Evolutionary conservation across 2,113 vertebrate genomes (phyloP).

Genomic region (Candoia aspera): DNA sequence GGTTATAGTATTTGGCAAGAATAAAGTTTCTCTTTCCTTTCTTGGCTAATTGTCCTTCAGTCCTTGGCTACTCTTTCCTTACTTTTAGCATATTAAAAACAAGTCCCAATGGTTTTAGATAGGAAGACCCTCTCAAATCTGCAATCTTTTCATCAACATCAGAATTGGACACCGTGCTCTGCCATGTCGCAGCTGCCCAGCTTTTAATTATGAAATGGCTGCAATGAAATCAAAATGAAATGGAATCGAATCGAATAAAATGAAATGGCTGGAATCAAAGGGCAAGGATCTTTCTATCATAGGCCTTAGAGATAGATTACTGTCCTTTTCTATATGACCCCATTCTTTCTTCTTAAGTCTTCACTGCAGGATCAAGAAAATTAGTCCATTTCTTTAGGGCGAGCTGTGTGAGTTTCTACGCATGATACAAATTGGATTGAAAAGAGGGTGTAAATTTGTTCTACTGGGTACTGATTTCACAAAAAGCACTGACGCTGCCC

Average conservation of each 20-base stretch:
- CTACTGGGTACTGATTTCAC: neutral
- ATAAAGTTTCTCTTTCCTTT: constrained; percentile 49
- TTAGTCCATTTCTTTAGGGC: neutral
- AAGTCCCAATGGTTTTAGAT: constrained; percentile 47
- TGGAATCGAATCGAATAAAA: neutral
- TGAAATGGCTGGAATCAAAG: neutral
- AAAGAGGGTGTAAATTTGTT: neutral
- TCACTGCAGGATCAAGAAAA: neutral
- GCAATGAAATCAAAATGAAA: neutral
- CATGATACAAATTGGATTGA: neutral
- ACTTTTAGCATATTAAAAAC: constrained; percentile 42
- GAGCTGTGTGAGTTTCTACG: neutral
- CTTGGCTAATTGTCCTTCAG: constrained; percentile 7
- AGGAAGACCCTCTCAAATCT: constrained; percentile 26
- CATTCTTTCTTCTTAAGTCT: neutral
- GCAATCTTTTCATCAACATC: constrained; percentile 7
- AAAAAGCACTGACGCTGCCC: neutral
- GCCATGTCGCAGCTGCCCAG: neutral
- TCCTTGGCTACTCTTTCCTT: constrained; percentile 40
- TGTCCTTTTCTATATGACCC: neutral
- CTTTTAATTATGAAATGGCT: neutral
- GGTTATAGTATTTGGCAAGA: constrained; percentile 32
- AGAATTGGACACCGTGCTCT: neutral
- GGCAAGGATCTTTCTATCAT: neutral
- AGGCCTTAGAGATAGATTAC: neutral